Percentiles rank a stretch among this genome's conserved stretches.
phyloP scores from a whole-genome alignment of 2,888 invertebrate genomes.

The Agriopis leucophaearia region DNA sequence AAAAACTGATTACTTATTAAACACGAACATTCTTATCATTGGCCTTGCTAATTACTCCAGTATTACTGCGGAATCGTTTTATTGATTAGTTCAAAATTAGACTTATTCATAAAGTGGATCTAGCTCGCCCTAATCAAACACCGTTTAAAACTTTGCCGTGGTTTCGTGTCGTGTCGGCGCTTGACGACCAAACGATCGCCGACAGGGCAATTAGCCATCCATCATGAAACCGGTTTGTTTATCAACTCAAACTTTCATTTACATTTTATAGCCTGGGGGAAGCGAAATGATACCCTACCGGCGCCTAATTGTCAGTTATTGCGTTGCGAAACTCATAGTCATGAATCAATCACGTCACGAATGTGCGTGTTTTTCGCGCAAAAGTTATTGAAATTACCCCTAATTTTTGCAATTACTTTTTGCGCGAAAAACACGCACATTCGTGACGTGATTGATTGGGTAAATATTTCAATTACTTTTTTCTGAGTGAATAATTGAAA shows the following conservation, averaged over 20 bases:
- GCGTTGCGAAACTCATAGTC: conserved; percentile 34
- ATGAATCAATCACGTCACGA: conserved; percentile 30
- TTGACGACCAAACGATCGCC: conserved; percentile 44
- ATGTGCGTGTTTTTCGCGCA: conserved; percentile 18
- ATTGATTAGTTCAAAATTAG: conserved; percentile 26
- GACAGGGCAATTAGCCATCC: conserved; percentile 51
- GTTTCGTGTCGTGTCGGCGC: conserved; percentile 42
- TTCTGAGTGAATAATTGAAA: too few species aligned
- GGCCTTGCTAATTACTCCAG: conserved; percentile 3
- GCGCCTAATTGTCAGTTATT: conserved; percentile 43
- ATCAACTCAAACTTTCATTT: conserved; percentile 50
- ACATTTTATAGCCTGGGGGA: conserved; percentile 45
- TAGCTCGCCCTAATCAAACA: conserved; percentile 33
- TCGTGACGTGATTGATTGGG: conserved; percentile 28
- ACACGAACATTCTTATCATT: neutral
- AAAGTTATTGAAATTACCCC: conserved; percentile 22
- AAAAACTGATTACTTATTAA: too few species aligned
- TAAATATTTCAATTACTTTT: too few species aligned
- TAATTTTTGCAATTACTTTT: too few species aligned
- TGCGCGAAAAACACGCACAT: conserved; percentile 18
- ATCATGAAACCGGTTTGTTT: conserved; percentile 48
- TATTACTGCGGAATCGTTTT: conserved; percentile 3
- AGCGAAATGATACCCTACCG: conserved; percentile 32
- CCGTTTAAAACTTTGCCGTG: conserved; percentile 28
- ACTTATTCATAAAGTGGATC: conserved; percentile 15